Base-by-base conservation (phyloP, 53 echinoderm and acorn worm genomes). In the Luidia sarsii region DNA sequence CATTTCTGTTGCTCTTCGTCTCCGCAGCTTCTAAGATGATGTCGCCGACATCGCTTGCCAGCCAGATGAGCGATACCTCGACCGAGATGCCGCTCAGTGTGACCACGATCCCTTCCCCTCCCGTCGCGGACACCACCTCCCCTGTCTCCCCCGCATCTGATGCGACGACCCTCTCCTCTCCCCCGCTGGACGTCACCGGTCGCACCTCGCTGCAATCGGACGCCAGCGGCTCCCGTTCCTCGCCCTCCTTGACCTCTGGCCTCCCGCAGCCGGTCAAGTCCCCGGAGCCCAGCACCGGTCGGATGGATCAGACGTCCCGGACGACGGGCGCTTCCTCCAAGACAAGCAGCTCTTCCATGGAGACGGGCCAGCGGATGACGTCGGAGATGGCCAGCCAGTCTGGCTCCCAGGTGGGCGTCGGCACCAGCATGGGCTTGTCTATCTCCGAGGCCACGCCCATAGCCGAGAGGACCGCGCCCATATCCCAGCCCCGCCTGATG, bases 1-100 rank as follows among this genome's bases (percentile, higher is more conserved):
- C n/a, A n/a, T n/a, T n/a, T n/a, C n/a, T n/a, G n/a, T 3, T 62
- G 7, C 7, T 62, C 31, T 32, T 1, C 31, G 16, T 65, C 6
- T 41, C 41, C 21, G 35, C 77, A 77, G 77, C 77, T 48, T 19
- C 77, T 61, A 38, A 57, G 30, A n/a, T 61, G 14, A 48, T 77
- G 74, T 55, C 39, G 0, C 30, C 43, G 56, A 61, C 77, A 0
- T 24, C 45, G 13, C 15, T 25, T n/a, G n/a, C n/a, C n/a, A n/a
- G n/a, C n/a, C n/a, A n/a, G n/a, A n/a, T 15, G 33, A 69, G 32
- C 33, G 20, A n/a, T 11, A 43, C 61, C 30, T 21, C 22, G 8
- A 31, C 62, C 8, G 61, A 61, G 9, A 33, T 50, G 9, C 19
- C 33, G 16, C 6, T 28, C 6, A 27, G 24, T 35, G 67, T 27